Base-by-base conservation (phyloP, 2,113 vertebrate species). In the Puntigrus tetrazona region DNA sequence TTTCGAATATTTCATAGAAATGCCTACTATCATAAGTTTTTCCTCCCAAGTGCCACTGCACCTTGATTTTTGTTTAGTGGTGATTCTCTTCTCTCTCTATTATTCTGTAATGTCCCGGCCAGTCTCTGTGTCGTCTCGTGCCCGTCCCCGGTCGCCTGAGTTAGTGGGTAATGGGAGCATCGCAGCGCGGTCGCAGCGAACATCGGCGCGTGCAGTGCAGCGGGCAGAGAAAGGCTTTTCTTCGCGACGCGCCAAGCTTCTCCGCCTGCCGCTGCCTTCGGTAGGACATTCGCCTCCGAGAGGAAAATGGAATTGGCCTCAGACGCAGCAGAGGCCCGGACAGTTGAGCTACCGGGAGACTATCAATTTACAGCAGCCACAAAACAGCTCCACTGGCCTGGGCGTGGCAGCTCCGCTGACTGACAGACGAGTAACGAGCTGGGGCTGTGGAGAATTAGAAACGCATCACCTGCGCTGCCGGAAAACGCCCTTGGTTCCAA, bases 231-330 rank as follows among this genome's bases (percentile, higher is more conserved):
- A 89, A 87, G 84, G 81, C 52, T 38, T 90, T n/a, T n/a, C n/a
- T n/a, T n/a, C n/a, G n/a, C n/a, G n/a, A n/a, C n/a, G n/a, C n/a
- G n/a, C n/a, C n/a, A n/a, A n/a, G n/a, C 69, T 78, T 86, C 86
- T 65, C 25, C 82, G 78, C 77, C 81, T 69, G 81, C 78, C 1
- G 50, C 79, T 82, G 87, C 87, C 91, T 89, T 83, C 89, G 88
- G 90, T 90, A 86, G 81, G 89, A 87, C 87, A 88, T 84, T 70
- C 16, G 67, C 90, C 90, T 78, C 87, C 0, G 89, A 57, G 76
- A 73, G 84, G 88, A 83, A 92, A 92, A 92, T 93, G 91, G 80
- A 92, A 88, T 90, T 87, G 90, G 84, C 86, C 85, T 65, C 90
- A 43, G 36, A 86, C 90, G 50, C n/a, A n/a, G 89, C 0, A 7